phyloP scores from a whole-genome alignment of 2,888 invertebrate species.

The Lepidonotus clava region DNA sequence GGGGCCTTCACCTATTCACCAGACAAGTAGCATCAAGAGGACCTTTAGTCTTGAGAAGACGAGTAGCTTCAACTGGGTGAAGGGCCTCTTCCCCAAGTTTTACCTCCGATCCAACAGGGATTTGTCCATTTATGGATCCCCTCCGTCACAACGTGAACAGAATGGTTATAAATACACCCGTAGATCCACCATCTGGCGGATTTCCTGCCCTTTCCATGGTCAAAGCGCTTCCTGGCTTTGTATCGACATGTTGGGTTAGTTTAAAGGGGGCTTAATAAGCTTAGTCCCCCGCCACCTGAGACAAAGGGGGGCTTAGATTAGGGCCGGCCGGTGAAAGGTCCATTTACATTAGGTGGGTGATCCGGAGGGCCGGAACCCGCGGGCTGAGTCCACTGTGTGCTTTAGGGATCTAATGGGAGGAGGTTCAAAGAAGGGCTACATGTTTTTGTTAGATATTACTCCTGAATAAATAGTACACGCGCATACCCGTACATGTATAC shows the following conservation, averaged over 20 bases:
- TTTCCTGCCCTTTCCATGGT: no score
- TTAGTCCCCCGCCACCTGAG: not conserved
- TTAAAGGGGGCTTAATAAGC: not conserved
- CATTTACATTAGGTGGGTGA: not conserved
- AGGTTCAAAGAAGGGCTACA: not conserved
- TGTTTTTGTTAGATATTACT: no score
- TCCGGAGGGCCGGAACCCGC: not conserved
- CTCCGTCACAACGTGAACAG: not conserved
- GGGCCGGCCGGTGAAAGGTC: not conserved
- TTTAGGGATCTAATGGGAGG: not conserved
- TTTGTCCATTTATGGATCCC: not conserved
- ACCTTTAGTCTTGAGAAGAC: no score
- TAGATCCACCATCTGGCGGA: no score
- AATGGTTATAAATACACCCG: no score
- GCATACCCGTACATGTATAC: no score
- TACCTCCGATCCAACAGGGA: not conserved
- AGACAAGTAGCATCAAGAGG: no score
- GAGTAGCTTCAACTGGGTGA: not conserved
- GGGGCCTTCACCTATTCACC: no score
- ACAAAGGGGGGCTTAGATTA: not conserved
- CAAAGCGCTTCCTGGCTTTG: not conserved
- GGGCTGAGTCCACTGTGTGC: not conserved
- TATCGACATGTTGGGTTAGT: not conserved
- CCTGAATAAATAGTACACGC: no score
- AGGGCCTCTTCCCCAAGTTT: not conserved